Base-by-base conservation (phyloP, 2,797 vertebrate genomes). In the Acanthurus lineatus region DNA sequence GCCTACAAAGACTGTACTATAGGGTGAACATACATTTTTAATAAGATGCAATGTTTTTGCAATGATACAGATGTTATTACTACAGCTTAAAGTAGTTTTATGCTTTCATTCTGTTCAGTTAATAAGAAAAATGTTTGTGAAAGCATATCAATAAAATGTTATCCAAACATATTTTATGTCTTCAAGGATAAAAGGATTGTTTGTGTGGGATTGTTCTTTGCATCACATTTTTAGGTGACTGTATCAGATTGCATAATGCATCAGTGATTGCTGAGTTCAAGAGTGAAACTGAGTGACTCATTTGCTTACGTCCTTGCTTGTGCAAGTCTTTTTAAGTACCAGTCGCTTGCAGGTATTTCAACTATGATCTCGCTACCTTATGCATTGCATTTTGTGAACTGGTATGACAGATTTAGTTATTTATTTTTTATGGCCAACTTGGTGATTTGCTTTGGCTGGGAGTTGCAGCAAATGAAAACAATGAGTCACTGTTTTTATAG, bases 231-330 rank as follows among this genome's bases (percentile, higher is more conserved):
- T 58, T n/a, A 20, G 2, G 12, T 22, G 45, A 57, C 44, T 67
- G 32, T 35, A 19, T 40, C 42, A n/a, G 35, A 77, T 82, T 77
- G 58, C 22, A 15, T 73, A 69, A 72, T 63, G 63, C 69, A 80
- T 59, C 15, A 65, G 72, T 54, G 20, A 76, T 48, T 7, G 61
- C 63, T 0, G 53, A 61, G 82, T 82, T 81, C 84, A 78, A 38
- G 44, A 81, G 73, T 82, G 66, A 80, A 73, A 62, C 53, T 25
- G 14, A 40, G 22, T 80, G 78, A 79, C 60, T 90, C 77, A 80
- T 73, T 73, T 71, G 28, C 59, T 56, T 47, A 15, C 38, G 0
- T 73, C 15, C 20, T 20, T 45, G 16, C 11, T 49, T 57, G 4
- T 42, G 42, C 49, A 71, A 80, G 73, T 70, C 60, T 11, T 66